Percentiles rank a stretch among this genome's conserved stretches.
phyloP scores from a whole-genome alignment of 2,113 vertebrate species.

The Balaeniceps rex region DNA sequence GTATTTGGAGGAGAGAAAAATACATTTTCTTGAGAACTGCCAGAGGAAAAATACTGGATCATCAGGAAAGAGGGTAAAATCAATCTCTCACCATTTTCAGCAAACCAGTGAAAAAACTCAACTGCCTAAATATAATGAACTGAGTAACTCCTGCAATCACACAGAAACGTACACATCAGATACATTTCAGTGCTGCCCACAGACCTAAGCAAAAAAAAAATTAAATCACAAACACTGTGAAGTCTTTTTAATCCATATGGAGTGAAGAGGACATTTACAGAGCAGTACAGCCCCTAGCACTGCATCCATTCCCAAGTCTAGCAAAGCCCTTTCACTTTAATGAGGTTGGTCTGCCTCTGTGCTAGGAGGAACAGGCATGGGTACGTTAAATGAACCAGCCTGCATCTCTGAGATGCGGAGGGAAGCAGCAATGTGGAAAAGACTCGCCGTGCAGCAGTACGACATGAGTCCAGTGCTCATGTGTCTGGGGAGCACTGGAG shows the following conservation, averaged over 20 bases:
- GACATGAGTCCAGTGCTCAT: not conserved
- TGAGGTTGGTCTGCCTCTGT: not conserved
- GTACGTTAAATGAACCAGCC: not conserved
- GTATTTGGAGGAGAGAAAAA: not conserved
- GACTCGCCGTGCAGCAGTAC: not conserved
- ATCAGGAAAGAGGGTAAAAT: not conserved
- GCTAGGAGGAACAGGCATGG: not conserved
- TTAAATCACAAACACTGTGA: not conserved
- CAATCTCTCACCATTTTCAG: not conserved
- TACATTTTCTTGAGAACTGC: not conserved
- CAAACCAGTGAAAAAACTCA: not conserved
- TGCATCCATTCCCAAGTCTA: not conserved
- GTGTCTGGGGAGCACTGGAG: not conserved
- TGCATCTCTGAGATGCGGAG: not conserved
- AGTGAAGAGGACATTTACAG: not conserved
- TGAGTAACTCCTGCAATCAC: not conserved
- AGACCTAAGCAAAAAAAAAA: not conserved
- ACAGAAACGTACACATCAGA: not conserved
- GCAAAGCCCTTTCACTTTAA: not conserved
- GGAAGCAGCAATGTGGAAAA: not conserved
- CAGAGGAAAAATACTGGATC: not conserved
- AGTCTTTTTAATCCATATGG: not conserved
- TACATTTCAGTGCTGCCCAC: not conserved
- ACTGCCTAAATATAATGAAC: not conserved
- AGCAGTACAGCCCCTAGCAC: not conserved